Conservation (phyloP, 2,113 vertebrate species). For the Gymnogyps californianus region DNA sequence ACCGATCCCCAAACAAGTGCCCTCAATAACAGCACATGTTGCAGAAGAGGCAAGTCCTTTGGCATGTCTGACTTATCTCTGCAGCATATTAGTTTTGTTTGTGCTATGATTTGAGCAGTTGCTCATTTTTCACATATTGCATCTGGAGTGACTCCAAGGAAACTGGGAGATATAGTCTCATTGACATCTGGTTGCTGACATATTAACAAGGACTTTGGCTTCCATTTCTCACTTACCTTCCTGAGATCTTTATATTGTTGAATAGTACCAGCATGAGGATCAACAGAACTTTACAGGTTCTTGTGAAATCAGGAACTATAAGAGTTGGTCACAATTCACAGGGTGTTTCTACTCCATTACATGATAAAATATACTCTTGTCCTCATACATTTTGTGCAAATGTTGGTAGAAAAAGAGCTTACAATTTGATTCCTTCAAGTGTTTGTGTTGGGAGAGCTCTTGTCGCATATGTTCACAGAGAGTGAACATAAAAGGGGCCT, state of each 20-base stretch:
- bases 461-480: slow-evolving; percentile 56
- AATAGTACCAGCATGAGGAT: background rate
- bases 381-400: background rate
- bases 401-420: slow-evolving; percentile 24
- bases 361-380: background rate
- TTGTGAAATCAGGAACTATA: background rate
- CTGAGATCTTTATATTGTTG: background rate
- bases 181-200: background rate
- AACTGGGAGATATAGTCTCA: background rate
- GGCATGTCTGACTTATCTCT: background rate
- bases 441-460: slow-evolving; percentile 57
- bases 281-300: background rate
- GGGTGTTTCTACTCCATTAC: background rate
- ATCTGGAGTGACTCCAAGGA: background rate
- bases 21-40: accelerated
- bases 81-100: background rate
- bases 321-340: background rate
- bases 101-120: background rate
- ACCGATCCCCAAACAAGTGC: background rate
- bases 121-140: background rate
- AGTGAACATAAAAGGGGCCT: slow-evolving; percentile 54
- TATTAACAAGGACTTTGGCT: background rate
- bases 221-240: background rate
- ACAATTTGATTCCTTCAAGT: slow-evolving; percentile 47
- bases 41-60: background rate